A percentile compares a stretch with the other conserved stretches of the same genome.
Evolutionary conservation across 1,140 invertebrate species (phyloP).

Genomic region (Stratiolaelaps scimitus): DNA sequence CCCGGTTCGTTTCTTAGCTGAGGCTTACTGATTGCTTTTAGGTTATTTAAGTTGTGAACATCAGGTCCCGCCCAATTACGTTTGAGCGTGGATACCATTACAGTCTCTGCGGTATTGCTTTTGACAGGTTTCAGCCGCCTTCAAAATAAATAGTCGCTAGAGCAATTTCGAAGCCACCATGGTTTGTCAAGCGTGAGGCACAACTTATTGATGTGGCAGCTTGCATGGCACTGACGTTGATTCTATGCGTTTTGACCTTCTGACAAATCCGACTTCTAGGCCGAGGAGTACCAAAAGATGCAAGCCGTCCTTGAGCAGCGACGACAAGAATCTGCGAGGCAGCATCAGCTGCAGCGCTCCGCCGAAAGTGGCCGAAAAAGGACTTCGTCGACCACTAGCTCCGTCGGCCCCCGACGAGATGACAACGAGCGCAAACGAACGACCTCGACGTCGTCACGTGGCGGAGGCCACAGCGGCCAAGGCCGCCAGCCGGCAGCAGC

Average conservation of each 20-base stretch:
- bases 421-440: neutral
- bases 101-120: neutral
- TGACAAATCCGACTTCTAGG: neutral
- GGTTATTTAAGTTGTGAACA: too few species aligned
- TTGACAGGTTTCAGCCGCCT: neutral
- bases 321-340: neutral
- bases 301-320: neutral
- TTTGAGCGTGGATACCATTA: too few species aligned
- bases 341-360: constrained; percentile 8
- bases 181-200: too few species aligned
- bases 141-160: neutral
- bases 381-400: neutral
- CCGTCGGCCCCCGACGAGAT: neutral
- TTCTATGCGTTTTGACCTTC: neutral
- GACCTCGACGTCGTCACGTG: neutral
- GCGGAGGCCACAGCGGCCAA: neutral
- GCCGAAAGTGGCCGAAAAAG: neutral
- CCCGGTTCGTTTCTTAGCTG: too few species aligned
- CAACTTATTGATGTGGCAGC: too few species aligned
- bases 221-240: too few species aligned
- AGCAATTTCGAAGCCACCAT: neutral
- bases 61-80: too few species aligned
- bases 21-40: too few species aligned
- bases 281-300: constrained; percentile 3
- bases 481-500: neutral